Evolutionary conservation across 1,140 invertebrate species (phyloP), one percentile per base, ranked within the genome.

Genomic region (Apocrypta bakeri): DNA sequence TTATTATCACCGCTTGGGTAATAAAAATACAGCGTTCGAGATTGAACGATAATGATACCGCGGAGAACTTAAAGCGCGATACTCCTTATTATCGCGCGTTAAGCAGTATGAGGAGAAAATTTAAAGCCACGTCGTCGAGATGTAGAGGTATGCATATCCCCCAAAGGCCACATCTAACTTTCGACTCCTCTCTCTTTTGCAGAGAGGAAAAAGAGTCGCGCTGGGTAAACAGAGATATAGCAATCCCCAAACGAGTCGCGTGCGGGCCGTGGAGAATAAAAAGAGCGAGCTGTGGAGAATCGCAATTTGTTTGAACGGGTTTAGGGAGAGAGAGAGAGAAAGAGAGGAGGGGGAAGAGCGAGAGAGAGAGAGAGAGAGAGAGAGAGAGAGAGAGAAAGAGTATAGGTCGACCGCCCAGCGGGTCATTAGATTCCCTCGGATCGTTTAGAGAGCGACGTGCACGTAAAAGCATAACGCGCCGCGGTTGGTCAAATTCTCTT

Each of bases 231-330:
- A 66, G 25, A 66, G 63, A 66, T 24, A 63, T 66, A 66, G 27
- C 25, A 21, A 29, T 25, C 63, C 27, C 24, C 24, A 2, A 25
- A 66, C 27, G 63, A 66, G 63, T 27, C 63, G 27, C 63, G 27
- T 29, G 63, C 24, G 63, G 25, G 63, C 63, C n/a, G 63, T 17
- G 63, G 12, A 29, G 63, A 27, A 66, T 12, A 24, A 66, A 29
- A 66, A 27, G 25, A 29, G 24, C 11, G 25, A 29, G 9, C 63
- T 9, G 63, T 27, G 63, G 63, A 66, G 63, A 66, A 66, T 66
- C 63, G 63, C 63, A 66, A 66, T 66, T 66, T 66, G 63, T 66
- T 66, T 66, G 63, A 66, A 66, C 63, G 63, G 63, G 63, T 66
- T 66, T 66, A 0, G 21, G 21, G 21, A 6, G 61, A 1, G 61